Evolutionary conservation across 2,888 invertebrate species (phyloP).

Genomic region (Cistogaster globosa): DNA sequence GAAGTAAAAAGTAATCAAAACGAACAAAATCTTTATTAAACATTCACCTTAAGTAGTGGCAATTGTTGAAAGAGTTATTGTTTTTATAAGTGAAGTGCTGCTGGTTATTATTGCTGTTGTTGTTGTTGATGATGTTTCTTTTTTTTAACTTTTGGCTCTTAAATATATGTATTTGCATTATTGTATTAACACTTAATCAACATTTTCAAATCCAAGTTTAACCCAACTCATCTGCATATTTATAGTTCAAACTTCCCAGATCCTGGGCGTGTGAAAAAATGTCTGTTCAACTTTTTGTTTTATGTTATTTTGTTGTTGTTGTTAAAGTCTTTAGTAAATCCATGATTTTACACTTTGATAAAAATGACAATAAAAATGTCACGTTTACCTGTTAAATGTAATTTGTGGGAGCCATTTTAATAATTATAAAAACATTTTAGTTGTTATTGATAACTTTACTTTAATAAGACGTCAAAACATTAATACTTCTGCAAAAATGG

Average conservation of each 20-base stretch:
- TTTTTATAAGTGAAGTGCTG: conserved; percentile 69
- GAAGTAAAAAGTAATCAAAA: conserved; percentile 46
- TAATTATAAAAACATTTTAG: conserved; percentile 56
- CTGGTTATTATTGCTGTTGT: conserved; percentile 58
- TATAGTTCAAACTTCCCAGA: conserved; percentile 65
- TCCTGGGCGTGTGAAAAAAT: conserved; percentile 65
- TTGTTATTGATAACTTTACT: conserved; percentile 44
- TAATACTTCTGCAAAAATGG: background rate
- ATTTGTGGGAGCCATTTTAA: background rate
- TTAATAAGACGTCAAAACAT: background rate
- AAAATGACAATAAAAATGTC: conserved; percentile 68
- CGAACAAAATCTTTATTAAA: conserved; percentile 46
- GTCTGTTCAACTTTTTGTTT: conserved; percentile 26
- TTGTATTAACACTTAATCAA: conserved; percentile 68
- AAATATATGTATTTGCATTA: conserved; percentile 37
- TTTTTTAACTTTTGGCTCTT: conserved; percentile 14
- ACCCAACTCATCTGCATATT: conserved; percentile 67
- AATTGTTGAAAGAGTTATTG: conserved; percentile 70
- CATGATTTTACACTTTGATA: conserved; percentile 70
- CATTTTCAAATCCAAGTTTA: conserved; percentile 65
- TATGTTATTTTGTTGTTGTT: conserved; percentile 20
- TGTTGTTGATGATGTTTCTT: conserved; percentile 27
- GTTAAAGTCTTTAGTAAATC: conserved; percentile 55
- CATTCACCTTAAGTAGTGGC: conserved; percentile 70
- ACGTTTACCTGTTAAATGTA: conserved; percentile 22